Conservation (phyloP, 2,797 vertebrate species). For the Picus viridis region DNA sequence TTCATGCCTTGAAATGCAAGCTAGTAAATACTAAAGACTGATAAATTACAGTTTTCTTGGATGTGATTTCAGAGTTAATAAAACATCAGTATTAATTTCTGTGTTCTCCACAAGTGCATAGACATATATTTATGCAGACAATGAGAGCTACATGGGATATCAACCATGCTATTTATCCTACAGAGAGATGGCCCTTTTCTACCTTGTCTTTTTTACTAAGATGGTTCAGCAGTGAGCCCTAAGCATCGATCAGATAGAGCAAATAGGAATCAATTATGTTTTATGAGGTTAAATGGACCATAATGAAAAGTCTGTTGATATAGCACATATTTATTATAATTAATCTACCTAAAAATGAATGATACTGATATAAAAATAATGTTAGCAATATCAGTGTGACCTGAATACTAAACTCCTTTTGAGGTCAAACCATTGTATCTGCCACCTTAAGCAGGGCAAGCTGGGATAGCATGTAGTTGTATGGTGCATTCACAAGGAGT, state of each 20-base stretch:
- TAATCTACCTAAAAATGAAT: slow-evolving; percentile 76
- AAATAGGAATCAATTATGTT: slow-evolving; percentile 78
- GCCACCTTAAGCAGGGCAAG: not conserved
- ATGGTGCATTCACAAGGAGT: not conserved
- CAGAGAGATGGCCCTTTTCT: slow-evolving; percentile 16
- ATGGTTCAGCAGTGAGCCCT: slow-evolving; percentile 46
- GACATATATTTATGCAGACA: slow-evolving; percentile 18
- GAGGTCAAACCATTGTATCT: slow-evolving; percentile 11
- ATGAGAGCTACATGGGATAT: not conserved
- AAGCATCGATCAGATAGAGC: slow-evolving; percentile 68
- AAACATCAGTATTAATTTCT: slow-evolving; percentile 8
- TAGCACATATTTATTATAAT: slow-evolving; percentile 76
- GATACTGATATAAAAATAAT: slow-evolving; percentile 69
- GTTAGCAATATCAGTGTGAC: slow-evolving; percentile 36
- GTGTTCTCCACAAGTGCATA: not conserved
- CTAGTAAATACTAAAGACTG: not conserved
- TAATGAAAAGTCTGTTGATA: slow-evolving; percentile 76
- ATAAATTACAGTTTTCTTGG: not conserved
- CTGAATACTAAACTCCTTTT: slow-evolving; percentile 37
- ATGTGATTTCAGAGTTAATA: slow-evolving; percentile 23
- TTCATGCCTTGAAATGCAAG: not conserved
- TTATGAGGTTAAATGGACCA: slow-evolving; percentile 75
- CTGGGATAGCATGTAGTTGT: not conserved
- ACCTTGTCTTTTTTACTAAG: slow-evolving; percentile 15
- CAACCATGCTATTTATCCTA: slow-evolving; percentile 13